Evolutionary conservation across 1,140 invertebrate genomes (phyloP).

Genomic region (Diorhabda sublineata): DNA sequence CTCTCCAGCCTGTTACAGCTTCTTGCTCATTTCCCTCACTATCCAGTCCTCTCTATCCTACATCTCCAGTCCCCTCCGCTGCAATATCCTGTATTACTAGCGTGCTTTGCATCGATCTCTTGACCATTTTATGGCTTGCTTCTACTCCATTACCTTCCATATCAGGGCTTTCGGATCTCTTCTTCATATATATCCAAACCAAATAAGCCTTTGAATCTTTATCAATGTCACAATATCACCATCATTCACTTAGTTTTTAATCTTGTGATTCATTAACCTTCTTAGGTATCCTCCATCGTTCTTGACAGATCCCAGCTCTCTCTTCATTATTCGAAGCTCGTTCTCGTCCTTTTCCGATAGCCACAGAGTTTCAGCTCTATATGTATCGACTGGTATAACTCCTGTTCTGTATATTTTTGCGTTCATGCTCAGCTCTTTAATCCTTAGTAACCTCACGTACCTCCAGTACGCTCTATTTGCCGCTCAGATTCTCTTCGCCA

Average conservation of each 20-base stretch:
- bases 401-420: background rate
- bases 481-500: background rate
- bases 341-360: background rate
- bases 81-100: background rate
- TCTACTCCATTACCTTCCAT: background rate
- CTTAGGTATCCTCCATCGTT: background rate
- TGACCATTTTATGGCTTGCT: background rate
- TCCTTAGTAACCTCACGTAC: background rate
- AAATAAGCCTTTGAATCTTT: background rate
- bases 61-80: no score
- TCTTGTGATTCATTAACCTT: background rate
- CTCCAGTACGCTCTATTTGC: background rate
- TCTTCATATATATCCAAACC: background rate
- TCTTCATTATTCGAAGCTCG: background rate
- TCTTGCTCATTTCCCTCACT: no score
- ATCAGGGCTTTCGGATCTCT: background rate
- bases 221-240: background rate
- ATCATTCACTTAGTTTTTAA: background rate
- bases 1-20: no score
- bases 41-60: no score
- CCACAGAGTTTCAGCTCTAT: background rate
- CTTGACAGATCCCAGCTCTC: background rate
- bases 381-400: background rate
- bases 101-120: background rate
- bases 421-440: background rate